Evolutionary conservation across 2,113 vertebrate genomes (phyloP).

Genomic region (Tachycineta bicolor): DNA sequence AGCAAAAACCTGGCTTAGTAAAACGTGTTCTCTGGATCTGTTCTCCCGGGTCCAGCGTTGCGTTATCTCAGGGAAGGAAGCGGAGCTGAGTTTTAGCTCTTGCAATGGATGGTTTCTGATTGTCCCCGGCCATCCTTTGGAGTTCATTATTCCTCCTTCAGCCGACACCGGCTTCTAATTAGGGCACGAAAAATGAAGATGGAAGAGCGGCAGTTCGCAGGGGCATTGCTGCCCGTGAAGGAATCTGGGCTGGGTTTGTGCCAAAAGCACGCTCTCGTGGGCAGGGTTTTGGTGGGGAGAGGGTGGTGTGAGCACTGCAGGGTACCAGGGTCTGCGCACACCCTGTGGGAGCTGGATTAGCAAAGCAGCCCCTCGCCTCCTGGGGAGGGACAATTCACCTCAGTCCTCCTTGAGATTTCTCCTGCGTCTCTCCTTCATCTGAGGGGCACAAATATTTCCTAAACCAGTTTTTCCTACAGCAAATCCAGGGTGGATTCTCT

Average conservation of each 20-base stretch:
- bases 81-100: background rate
- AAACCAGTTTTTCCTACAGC: background rate
- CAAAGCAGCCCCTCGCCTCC: background rate
- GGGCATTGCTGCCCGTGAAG: background rate
- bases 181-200: background rate
- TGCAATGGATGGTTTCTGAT: background rate
- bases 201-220: conserved; percentile 2
- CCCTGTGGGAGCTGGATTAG: background rate
- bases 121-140: background rate
- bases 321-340: background rate
- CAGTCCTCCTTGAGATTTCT: background rate
- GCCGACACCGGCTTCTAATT: background rate
- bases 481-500: background rate
- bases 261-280: background rate
- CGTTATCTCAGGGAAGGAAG: background rate
- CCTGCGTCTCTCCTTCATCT: background rate
- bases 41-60: background rate
- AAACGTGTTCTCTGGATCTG: background rate
- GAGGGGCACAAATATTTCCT: background rate
- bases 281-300: background rate
- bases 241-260: background rate
- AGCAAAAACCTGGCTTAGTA: background rate
- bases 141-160: conserved; percentile 9
- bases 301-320: background rate
- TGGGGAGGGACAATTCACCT: background rate